A percentile compares a stretch with the other conserved stretches of the same genome.
These are phyloP conservation scores for Hydriomena furcata DNA, from an alignment of 2,888 invertebrate genomes.

Conservation along the genomic window DNA sequence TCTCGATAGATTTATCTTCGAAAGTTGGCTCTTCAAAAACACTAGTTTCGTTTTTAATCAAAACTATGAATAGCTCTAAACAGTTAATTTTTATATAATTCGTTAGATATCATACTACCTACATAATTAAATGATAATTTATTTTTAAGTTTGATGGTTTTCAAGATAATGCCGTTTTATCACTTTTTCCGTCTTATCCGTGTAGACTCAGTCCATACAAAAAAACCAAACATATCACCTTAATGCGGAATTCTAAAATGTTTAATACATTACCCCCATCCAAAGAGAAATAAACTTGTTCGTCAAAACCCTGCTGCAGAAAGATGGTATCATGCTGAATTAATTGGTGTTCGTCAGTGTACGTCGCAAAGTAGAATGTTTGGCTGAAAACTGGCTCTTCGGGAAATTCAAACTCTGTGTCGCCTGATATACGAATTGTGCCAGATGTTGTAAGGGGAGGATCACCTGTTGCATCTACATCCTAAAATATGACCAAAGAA, in stretches of 20 bases:
- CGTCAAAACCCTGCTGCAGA: slow-evolving; percentile 62
- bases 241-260: background rate
- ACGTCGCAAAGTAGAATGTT: slow-evolving; percentile 69
- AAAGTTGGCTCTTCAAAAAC: no score
- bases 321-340: slow-evolving; percentile 50
- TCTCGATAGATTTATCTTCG: no score
- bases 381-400: slow-evolving; percentile 71
- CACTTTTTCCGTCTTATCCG: no score
- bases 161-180: no score
- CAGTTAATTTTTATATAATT: no score
- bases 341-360: slow-evolving; percentile 53
- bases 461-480: slow-evolving; percentile 62
- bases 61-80: no score
- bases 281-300: slow-evolving; percentile 55
- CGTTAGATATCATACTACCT: no score
- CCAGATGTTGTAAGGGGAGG: slow-evolving; percentile 48
- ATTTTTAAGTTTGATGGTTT: no score
- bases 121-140: no score
- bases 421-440: slow-evolving; percentile 59
- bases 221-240: no score
- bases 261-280: slow-evolving; percentile 56
- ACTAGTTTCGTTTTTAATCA: no score
- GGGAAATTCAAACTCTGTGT: slow-evolving; percentile 64
- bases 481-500: slow-evolving; percentile 45
- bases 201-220: no score